A percentile compares a stretch with the other conserved stretches of the same genome.
Conservation (phyloP, 2,113 vertebrate species). For the Tichodroma muraria region DNA sequence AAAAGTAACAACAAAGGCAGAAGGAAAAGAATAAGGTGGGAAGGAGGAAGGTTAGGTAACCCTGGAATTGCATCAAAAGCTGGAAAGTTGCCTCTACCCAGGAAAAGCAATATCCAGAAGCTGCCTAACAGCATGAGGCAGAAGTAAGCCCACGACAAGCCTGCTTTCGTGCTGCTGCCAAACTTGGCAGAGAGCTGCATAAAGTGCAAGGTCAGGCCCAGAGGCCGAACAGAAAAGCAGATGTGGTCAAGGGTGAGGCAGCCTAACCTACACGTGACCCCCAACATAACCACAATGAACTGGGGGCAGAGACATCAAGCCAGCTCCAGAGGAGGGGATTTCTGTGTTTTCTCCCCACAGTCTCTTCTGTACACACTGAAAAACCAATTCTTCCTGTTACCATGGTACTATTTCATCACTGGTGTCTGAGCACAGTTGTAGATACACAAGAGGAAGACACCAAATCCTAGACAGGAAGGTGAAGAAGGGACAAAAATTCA, state of each 20-base stretch:
- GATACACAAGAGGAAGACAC: background rate
- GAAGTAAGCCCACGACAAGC: conserved; percentile 27
- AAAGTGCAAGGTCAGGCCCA: background rate
- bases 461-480: conserved; percentile 9
- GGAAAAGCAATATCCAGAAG: background rate
- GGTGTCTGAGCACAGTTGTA: background rate
- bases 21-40: background rate
- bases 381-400: conserved; percentile 37
- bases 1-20: background rate
- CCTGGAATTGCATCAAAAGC: background rate
- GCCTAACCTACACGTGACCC: background rate
- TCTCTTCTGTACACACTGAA: background rate
- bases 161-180: conserved; percentile 13
- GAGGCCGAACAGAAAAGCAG: background rate
- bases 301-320: background rate
- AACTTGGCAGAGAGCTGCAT: background rate
- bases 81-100: background rate
- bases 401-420: conserved; percentile 16
- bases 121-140: conserved; percentile 30
- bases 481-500: conserved; percentile 6
- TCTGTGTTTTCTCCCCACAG: background rate
- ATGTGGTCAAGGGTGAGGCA: background rate
- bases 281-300: background rate
- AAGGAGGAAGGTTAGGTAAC: background rate
- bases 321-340: background rate